phyloP scores from a whole-genome alignment of 2,113 vertebrate species.

The Taxidea taxus region DNA sequence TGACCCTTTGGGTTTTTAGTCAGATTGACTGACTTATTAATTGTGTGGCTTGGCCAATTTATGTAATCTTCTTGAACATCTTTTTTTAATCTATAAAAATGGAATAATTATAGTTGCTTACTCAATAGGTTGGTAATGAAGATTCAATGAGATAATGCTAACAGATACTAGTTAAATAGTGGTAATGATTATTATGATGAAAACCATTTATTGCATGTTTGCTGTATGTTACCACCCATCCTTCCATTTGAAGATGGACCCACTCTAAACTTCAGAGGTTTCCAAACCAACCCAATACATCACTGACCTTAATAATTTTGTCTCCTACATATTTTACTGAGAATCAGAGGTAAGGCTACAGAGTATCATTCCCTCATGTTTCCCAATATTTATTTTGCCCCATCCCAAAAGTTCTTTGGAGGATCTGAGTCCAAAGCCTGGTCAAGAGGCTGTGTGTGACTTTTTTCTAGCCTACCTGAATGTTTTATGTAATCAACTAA shows the following conservation, averaged over 20 bases:
- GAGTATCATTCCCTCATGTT: background rate
- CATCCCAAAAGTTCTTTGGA: background rate
- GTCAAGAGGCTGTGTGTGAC: background rate
- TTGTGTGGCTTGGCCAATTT: background rate
- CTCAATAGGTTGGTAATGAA: background rate
- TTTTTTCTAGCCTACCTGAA: background rate
- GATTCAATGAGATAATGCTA: background rate
- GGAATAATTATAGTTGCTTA: background rate
- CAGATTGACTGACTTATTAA: background rate
- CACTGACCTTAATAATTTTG: background rate
- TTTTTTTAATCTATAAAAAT: conserved; percentile 24
- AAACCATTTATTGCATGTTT: background rate
- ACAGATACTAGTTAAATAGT: background rate
- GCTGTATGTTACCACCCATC: background rate
- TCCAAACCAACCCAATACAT: background rate
- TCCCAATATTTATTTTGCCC: background rate
- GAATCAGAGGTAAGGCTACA: background rate
- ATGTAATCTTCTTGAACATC: background rate
- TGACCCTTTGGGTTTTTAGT: background rate
- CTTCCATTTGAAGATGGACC: background rate
- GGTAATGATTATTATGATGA: background rate
- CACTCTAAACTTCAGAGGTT: background rate
- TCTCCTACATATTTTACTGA: background rate
- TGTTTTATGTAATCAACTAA: background rate
- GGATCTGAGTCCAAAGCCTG: conserved; percentile 1